These are phyloP conservation scores for Zosterops japonicus DNA, from an alignment of 2,113 vertebrate genomes.

Conservation along the genomic window DNA sequence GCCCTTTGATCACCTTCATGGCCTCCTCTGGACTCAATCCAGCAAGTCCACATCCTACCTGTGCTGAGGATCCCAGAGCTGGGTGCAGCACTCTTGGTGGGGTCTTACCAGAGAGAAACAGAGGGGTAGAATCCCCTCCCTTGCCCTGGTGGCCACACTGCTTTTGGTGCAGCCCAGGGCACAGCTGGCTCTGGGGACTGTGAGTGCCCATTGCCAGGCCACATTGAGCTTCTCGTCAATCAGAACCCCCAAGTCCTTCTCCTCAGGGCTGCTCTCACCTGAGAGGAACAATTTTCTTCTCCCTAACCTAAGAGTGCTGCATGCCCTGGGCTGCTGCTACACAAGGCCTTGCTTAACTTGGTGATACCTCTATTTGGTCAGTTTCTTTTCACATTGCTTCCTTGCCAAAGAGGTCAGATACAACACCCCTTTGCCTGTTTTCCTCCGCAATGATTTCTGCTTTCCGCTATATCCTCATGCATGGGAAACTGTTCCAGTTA, in stretches of 20 bases:
- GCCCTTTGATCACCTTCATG: not conserved
- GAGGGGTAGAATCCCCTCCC: not conserved
- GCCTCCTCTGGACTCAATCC: not conserved
- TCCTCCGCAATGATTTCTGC: not conserved
- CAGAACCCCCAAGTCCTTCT: not conserved
- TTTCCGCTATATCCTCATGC: not conserved
- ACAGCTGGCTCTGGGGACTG: not conserved
- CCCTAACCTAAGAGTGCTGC: not conserved
- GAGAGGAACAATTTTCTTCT: not conserved
- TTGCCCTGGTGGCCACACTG: not conserved
- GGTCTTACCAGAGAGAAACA: not conserved
- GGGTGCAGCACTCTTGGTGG: not conserved
- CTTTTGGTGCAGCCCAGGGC: not conserved
- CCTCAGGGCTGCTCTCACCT: not conserved
- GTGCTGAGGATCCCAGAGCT: not conserved
- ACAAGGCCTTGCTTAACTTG: not conserved
- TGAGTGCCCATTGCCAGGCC: not conserved
- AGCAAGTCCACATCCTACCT: not conserved
- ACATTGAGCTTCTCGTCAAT: accelerated
- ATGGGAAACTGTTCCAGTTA: not conserved
- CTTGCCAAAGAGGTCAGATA: not conserved
- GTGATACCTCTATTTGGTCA: not conserved
- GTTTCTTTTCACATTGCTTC: not conserved
- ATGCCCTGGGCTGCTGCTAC: not conserved
- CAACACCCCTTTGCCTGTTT: not conserved